Base-by-base conservation (phyloP, 2,888 invertebrate genomes). In the Polymixis lichenea region DNA sequence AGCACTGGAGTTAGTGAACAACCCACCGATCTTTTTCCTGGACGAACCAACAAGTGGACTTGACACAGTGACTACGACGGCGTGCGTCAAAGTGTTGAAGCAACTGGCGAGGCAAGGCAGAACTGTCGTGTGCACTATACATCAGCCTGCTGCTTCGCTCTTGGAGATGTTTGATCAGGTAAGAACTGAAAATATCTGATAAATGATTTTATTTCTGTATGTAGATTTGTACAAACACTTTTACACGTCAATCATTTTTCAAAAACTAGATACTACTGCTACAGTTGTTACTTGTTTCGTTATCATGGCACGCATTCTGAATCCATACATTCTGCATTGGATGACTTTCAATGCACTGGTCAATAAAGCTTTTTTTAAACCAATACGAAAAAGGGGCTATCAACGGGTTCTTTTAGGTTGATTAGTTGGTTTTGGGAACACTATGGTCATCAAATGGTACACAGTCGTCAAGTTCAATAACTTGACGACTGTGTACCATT, bases 21-120 rank as follows among this genome's bases (percentile, higher is more conserved):
- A 98, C 92, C 98, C 98, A 0, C 98, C 98, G 43, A 97, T 98
- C 32, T 98, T 98, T 95, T 98, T 98, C 93, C 97, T 98, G 86
- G 98, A 98, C 91, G 98, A 98, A 92, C 98, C 98, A 0, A 98
- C 98, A 0, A 98, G 98, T 84, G 98, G 98, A 0, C 89, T 98
- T 85, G 98, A 98, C 90, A 97, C 97, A 66, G 98, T 98, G 4
- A 97, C 97, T 0, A 97, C 97, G 0, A 94, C 95, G 0, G 97
- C 97, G 87, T 97, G 97, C 81, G 95, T 98, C 51, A 97, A 97
- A 65, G 89, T 98, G 66, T 91, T 98, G 62, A 95, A 95, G 43
- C 95, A 96, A 64, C 88, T 98, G 86, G 97, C 98, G 0, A 94
- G 96, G 65, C 97, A 97, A 89, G 97, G 97, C 5, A 96, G 97